These are phyloP conservation scores for Brachionichthys hirsutus DNA, from an alignment of 2,113 vertebrate species.

Conservation along the genomic window DNA sequence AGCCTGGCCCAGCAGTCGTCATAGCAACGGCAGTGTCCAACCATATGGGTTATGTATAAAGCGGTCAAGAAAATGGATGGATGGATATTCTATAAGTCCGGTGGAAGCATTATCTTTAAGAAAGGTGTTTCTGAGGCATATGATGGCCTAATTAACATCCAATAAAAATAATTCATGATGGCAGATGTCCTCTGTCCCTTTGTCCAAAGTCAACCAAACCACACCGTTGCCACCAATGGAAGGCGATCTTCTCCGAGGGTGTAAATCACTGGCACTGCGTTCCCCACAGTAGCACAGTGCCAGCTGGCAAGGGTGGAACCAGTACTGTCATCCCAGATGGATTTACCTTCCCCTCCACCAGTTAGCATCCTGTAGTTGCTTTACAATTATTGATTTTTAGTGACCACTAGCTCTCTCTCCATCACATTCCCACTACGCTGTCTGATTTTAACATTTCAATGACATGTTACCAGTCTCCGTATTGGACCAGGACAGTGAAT, in stretches of 20 bases:
- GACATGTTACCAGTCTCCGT: constrained; percentile 52
- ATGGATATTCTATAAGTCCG: too few relatives aligned
- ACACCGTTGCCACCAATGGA: constrained; percentile 59
- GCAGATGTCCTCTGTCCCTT: constrained; percentile 26
- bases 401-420: constrained; percentile 37
- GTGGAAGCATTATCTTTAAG: too few relatives aligned
- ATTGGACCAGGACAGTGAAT: constrained; percentile 46
- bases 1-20: constrained; percentile 4
- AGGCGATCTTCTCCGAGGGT: constrained; percentile 58
- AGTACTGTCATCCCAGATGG: constrained; percentile 52
- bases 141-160: too few relatives aligned
- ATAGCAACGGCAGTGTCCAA: constrained; percentile 7
- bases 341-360: constrained; percentile 51
- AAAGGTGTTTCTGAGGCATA: too few relatives aligned
- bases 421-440: constrained; percentile 49
- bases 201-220: constrained; percentile 48
- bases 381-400: constrained; percentile 32
- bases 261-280: constrained; percentile 61
- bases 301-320: constrained; percentile 62
- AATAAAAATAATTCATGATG: neutral
- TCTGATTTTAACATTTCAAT: constrained; percentile 54
- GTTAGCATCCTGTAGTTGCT: constrained; percentile 42
- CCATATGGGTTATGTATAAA: constrained; percentile 31
- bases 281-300: constrained; percentile 60
- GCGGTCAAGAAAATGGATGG: too few relatives aligned